These are phyloP conservation scores for Alosa alosa DNA, from an alignment of 2,113 vertebrate genomes.

Conservation along the genomic window DNA sequence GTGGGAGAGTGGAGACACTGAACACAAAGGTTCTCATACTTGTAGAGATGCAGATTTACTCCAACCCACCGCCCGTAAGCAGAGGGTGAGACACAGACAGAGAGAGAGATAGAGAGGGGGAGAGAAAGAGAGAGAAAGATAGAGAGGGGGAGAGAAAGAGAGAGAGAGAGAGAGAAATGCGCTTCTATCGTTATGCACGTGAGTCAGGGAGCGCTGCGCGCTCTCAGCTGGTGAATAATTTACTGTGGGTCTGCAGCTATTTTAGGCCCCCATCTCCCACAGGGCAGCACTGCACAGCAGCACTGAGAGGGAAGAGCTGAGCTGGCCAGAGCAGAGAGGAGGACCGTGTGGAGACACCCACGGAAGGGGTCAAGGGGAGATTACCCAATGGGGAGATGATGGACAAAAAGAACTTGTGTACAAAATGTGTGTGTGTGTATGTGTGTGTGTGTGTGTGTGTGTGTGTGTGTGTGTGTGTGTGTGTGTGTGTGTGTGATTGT, in stretches of 20 bases:
- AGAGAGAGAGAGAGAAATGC: neutral
- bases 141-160: neutral
- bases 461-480: no score
- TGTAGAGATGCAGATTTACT: neutral
- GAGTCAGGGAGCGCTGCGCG: constrained; percentile 1
- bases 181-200: neutral
- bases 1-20: neutral
- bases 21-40: neutral
- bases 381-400: no score
- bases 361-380: no score
- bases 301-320: no score
- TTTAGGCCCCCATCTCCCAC: no score
- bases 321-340: no score
- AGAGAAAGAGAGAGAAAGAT: neutral
- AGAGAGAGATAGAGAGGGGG: neutral
- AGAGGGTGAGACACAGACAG: neutral
- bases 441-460: no score
- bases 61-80: neutral
- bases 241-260: no score
- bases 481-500: neutral
- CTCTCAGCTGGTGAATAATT: neutral
- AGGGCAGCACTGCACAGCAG: no score
- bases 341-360: no score
- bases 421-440: no score
- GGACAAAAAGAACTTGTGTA: no score